phyloP scores from a whole-genome alignment of 2,888 invertebrate genomes.

The Pogonocherus hispidulus region DNA sequence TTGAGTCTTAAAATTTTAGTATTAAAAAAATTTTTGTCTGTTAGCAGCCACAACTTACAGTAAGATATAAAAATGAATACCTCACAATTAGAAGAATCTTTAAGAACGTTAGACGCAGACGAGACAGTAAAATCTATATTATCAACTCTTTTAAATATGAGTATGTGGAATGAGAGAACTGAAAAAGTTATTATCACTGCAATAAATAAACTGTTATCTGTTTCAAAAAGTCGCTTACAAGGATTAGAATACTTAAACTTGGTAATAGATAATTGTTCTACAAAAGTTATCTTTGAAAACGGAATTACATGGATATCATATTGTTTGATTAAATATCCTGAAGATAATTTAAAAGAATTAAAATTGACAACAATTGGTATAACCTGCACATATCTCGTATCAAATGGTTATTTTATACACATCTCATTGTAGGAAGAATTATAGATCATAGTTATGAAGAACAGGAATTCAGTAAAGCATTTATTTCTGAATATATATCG shows the following conservation, averaged over 20 bases:
- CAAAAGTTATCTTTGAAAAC: constrained; percentile 42
- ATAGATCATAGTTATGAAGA: constrained; percentile 45
- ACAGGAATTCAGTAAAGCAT: constrained; percentile 52
- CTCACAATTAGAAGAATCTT: constrained; percentile 40
- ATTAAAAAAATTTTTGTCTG: no score
- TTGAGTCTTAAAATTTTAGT: no score
- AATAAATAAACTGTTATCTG: constrained; percentile 48
- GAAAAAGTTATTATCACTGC: constrained; percentile 44
- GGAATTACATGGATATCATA: constrained; percentile 48
- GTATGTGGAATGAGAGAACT: constrained; percentile 42
- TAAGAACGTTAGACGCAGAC: constrained; percentile 37
- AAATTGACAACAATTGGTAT: constrained; percentile 42
- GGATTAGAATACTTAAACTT: constrained; percentile 51
- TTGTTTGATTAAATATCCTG: constrained; percentile 47
- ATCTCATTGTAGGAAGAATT: constrained; percentile 38
- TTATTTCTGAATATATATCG: constrained; percentile 49
- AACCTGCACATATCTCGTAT: background rate
- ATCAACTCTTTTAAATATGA: constrained; percentile 42
- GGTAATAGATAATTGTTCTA: constrained; percentile 44
- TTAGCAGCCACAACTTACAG: no score
- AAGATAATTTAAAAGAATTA: constrained; percentile 48
- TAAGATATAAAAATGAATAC: constrained; percentile 30
- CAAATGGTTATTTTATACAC: background rate
- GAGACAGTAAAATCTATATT: constrained; percentile 36
- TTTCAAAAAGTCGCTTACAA: constrained; percentile 45